These are phyloP conservation scores for Amphiura filiformis DNA, from an alignment of 35 echinoderm and acorn worm species.

Conservation along the genomic window DNA sequence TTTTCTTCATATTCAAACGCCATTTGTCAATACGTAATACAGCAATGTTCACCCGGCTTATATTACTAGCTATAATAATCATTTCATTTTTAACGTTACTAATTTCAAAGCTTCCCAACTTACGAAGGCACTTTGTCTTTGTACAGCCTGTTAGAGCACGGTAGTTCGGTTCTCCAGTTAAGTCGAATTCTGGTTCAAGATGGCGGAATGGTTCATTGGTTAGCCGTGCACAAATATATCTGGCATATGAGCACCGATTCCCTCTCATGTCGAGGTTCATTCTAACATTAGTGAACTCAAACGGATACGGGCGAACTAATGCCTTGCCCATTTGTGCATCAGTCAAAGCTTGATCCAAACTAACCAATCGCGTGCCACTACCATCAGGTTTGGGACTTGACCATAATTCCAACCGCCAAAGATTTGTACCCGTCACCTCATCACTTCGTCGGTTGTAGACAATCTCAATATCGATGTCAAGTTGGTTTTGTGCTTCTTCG, in stretches of 20 bases:
- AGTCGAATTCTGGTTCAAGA: not conserved
- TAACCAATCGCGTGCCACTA: not conserved
- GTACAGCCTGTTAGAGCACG: not conserved
- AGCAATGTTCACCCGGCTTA: no score
- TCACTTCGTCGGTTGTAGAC: not conserved
- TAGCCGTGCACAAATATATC: not conserved
- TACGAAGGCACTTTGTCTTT: not conserved
- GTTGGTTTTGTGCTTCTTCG: conserved; percentile 4
- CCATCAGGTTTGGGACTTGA: not conserved
- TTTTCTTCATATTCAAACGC: no score
- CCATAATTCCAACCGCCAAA: not conserved
- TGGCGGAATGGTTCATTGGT: not conserved
- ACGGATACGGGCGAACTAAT: not conserved
- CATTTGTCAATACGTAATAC: no score
- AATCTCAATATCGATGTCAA: not conserved
- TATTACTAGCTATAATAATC: no score
- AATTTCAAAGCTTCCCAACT: no score
- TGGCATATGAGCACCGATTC: not conserved
- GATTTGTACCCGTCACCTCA: not conserved
- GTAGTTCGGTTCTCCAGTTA: not conserved
- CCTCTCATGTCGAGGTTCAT: not conserved
- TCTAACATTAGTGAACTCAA: not conserved
- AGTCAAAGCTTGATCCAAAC: not conserved
- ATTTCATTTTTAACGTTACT: no score
- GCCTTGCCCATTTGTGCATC: not conserved